Conservation (phyloP, 2,113 vertebrate species). For the Rhinoderma darwinii region DNA sequence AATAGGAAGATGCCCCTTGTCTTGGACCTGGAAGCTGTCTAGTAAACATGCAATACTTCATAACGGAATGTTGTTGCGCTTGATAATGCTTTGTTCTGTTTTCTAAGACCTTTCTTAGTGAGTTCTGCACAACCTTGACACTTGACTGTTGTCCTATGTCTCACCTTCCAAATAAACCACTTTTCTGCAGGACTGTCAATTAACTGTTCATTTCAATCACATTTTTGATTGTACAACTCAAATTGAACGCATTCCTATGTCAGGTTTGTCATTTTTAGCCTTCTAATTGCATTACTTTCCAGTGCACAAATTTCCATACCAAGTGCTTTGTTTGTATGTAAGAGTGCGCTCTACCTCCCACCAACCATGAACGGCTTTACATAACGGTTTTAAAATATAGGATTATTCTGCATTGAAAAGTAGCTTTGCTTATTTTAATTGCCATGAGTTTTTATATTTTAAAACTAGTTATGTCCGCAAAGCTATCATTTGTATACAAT, state of each 20-base stretch:
- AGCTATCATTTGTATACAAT: background rate
- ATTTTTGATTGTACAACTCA: constrained; percentile 10
- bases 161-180: background rate
- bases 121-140: background rate
- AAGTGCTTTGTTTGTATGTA: background rate
- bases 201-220: constrained; percentile 16
- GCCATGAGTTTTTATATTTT: background rate
- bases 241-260: background rate
- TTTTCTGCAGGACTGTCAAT: background rate
- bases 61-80: background rate
- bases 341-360: background rate
- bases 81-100: background rate
- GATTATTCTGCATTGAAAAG: background rate
- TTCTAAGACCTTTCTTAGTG: background rate
- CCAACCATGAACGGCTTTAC: background rate
- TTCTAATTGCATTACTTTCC: background rate
- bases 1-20: background rate
- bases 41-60: background rate
- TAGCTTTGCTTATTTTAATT: background rate
- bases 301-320: constrained; percentile 15
- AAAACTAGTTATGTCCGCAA: background rate
- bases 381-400: background rate
- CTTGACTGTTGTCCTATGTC: background rate
- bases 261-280: constrained; percentile 1
- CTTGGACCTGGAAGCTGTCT: background rate